Evolutionary conservation across 2,888 invertebrate genomes (phyloP), one percentile per base, ranked within the genome.

Genomic region (Lacanobia wlatinum): DNA sequence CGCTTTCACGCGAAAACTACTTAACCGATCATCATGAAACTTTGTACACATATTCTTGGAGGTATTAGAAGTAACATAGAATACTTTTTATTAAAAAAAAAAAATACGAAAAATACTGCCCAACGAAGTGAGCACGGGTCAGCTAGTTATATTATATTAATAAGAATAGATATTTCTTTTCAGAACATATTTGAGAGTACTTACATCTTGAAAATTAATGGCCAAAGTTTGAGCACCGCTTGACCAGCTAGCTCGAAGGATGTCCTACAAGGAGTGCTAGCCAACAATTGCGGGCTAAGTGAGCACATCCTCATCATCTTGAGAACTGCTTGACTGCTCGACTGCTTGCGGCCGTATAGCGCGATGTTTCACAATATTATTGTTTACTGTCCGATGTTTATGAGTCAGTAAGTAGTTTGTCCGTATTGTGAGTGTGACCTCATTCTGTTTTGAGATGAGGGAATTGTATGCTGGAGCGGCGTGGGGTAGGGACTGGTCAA

Each of bases 291-390:
- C 83, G 86, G 82, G 88, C 90, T 94, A 95, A 96, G 94, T 95
- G 95, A 95, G 92, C 93, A 95, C 95, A 94, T 96, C 95, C 95
- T 95, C 88, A 94, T 95, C 90, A 94, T 90, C 91, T 90, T 89
- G 92, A 91, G 93, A 90, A 88, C 85, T 87, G 84, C 87, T 90
- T 88, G 87, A 81, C 87, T 90, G 83, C 87, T 90, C 87, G 87
- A 80, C 87, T 90, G 83, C 87, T 90, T 88, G 87, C 84, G 83
- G 86, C 83, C 76, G 72, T 81, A 84, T 82, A 77, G 78, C 84
- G 81, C 84, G 73, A 82, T 78, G 84, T 80, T 83, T 80, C 84
- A 83, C 78, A 82, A 81, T 77, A 82, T 79, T 80, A 72, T 82
- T 84, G 76, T 87, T 85, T 82, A 73, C 78, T 73, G 80, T 83